Base-by-base conservation (phyloP, 1,140 invertebrate species). In the Lepidurus packardi region DNA sequence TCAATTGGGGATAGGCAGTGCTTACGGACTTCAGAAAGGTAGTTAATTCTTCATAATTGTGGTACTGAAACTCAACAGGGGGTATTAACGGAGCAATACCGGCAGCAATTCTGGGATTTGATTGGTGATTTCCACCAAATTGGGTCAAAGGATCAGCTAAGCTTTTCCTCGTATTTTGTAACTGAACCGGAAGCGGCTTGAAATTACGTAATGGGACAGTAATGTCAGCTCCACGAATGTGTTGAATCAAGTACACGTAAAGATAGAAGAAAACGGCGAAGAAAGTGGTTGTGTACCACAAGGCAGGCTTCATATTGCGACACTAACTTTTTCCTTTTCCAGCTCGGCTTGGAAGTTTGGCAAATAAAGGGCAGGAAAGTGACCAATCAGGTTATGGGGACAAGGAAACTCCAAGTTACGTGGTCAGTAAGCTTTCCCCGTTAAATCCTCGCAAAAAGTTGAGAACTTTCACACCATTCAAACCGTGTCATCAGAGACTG, bases 31-130 rank as follows among this genome's bases (percentile, higher is more conserved):
- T 88, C 41, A 98, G 85, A 84, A 94, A 94, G 78, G 89, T 88
- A 7, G 93, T 95, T 88, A 98, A 89, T 81, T 92, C 89, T 7
- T 94, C 91, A 83, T 95, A 93, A 85, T 95, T 91, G 84, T 98
- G 95, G 85, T 98, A 97, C 21, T 90, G 89, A 85, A 94, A 97
- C 77, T 92, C 92, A 79, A 94, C 82, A 44, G 21, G 65, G 16
- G 75, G 42, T 25, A 53, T 73, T 16, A 44, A 43, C n/a, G 47
- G 24, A 45, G 73, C 21, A 65, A 65, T 65, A n/a, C 53, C 53
- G 7, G 53, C 53, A n/a, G 53, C n/a, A 7, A 65, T 65, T 65
- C 53, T 65, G 16, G 53, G 13, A 65, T 16, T 65, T 13, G 53
- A 65, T 65, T 65, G 13, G 6, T 65, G 3, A 21, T 21, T 65